Conservation (phyloP, 2,113 vertebrate genomes). For the Brachionichthys hirsutus region DNA sequence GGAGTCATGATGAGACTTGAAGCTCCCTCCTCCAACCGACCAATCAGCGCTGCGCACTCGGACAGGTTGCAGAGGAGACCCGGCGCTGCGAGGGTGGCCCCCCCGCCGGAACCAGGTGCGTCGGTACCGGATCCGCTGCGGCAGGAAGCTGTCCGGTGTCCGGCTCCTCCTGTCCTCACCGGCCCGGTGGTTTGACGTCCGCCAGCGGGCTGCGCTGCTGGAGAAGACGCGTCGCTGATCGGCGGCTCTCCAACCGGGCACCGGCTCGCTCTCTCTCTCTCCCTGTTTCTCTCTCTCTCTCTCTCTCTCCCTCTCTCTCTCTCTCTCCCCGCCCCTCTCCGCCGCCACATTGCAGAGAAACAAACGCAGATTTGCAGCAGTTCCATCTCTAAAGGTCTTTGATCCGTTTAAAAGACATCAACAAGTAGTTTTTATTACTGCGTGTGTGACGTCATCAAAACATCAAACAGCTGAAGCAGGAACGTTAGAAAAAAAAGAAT, state of each 20-base stretch:
- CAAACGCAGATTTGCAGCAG: neutral
- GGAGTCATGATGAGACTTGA: neutral
- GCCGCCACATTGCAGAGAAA: constrained; percentile 56
- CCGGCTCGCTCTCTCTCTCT: constrained; percentile 4
- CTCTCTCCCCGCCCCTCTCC: neutral
- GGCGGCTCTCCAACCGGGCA: constrained; percentile 31
- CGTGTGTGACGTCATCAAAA: no score
- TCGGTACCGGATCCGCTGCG: constrained; percentile 38
- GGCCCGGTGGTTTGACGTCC: constrained; percentile 23
- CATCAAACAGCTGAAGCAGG: no score
- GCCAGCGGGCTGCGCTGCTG: constrained; percentile 27
- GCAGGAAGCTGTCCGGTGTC: constrained; percentile 27
- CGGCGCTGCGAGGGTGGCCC: constrained; percentile 23
- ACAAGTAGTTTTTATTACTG: no score
- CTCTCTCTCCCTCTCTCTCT: neutral
- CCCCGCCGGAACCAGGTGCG: constrained; percentile 8
- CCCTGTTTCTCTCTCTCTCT: neutral
- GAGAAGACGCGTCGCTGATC: constrained; percentile 46
- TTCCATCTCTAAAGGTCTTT: no score
- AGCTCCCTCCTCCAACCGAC: neutral
- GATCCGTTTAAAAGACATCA: no score
- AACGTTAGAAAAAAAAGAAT: no score
- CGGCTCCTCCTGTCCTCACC: constrained; percentile 27
- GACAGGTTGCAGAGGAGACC: constrained; percentile 38
- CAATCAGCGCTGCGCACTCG: constrained; percentile 19